Percentiles rank a stretch among this genome's conserved stretches.
Evolutionary conservation across 2,888 invertebrate species (phyloP).

Genomic region (Brachypterus glaber): DNA sequence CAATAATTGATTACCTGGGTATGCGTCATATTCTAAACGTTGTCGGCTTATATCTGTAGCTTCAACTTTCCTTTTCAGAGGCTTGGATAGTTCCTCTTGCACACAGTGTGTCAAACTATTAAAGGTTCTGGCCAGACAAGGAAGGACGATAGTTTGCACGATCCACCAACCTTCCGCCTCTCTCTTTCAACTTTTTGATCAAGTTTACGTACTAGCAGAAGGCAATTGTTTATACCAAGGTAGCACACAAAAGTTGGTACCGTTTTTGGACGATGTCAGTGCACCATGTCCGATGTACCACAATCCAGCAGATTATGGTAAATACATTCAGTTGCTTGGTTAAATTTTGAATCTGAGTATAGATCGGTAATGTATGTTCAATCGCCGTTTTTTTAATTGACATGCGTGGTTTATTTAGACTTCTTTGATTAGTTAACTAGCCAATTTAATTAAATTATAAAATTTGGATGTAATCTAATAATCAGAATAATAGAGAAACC

Average conservation of each 20-base stretch:
- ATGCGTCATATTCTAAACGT: no score
- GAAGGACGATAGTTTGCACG: constrained; percentile 87
- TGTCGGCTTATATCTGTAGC: no score
- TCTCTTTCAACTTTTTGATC: constrained; percentile 82
- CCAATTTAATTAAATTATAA: no score
- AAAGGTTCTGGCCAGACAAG: constrained; percentile 66
- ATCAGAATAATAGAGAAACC: no score
- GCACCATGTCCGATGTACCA: constrained; percentile 84
- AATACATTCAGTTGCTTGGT: constrained; percentile 37
- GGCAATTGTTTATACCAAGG: constrained; percentile 88
- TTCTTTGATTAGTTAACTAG: no score
- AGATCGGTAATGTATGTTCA: no score
- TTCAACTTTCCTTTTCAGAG: constrained; percentile 50
- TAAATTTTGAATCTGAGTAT: no score
- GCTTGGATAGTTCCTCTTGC: constrained; percentile 82
- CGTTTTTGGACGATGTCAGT: constrained; percentile 66
- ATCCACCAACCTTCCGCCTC: constrained; percentile 93
- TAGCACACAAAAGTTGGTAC: constrained; percentile 57
- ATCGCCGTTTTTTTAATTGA: no score
- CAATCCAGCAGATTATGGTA: constrained; percentile 93
- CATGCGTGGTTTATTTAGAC: no score
- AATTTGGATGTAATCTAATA: no score
- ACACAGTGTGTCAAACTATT: constrained; percentile 73
- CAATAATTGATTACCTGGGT: no score
- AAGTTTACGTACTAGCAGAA: constrained; percentile 77